Evolutionary conservation across 2,113 vertebrate species (phyloP).

Genomic region (Anolis carolinensis): DNA sequence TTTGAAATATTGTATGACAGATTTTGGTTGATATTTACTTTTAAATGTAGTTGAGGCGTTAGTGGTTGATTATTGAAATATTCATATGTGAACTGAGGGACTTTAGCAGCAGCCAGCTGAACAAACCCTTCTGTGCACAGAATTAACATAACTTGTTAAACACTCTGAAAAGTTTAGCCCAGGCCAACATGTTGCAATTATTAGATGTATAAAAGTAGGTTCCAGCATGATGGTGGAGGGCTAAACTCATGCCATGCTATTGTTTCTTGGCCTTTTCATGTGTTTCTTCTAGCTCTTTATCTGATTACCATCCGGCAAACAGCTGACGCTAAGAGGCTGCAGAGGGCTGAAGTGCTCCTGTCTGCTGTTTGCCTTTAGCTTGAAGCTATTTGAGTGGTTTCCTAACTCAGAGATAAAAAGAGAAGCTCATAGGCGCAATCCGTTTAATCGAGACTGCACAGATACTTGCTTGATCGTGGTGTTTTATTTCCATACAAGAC

Average conservation of each 20-base stretch:
- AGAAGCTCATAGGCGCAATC: constrained; percentile 59
- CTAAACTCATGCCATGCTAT: constrained; percentile 75
- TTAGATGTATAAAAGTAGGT: constrained; percentile 72
- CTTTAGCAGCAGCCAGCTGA: constrained; percentile 63
- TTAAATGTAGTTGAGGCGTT: constrained; percentile 78
- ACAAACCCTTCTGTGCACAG: constrained; percentile 72
- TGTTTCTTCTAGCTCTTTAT: constrained; percentile 84
- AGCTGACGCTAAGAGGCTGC: constrained; percentile 85
- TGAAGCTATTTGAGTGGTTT: constrained; percentile 77
- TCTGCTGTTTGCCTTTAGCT: constrained; percentile 81
- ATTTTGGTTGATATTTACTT: constrained; percentile 73
- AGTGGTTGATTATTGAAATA: constrained; percentile 79
- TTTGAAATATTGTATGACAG: constrained; percentile 71
- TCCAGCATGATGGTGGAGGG: constrained; percentile 66
- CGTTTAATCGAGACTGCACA: constrained; percentile 63
- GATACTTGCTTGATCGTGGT: constrained; percentile 58
- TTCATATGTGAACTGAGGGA: constrained; percentile 70
- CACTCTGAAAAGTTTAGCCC: constrained; percentile 75
- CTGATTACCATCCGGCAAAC: constrained; percentile 85
- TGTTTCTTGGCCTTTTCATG: constrained; percentile 77
- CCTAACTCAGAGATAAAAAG: constrained; percentile 76
- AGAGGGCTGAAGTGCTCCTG: constrained; percentile 84
- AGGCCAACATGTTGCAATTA: constrained; percentile 73
- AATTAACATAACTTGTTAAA: constrained; percentile 71
- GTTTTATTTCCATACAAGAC: constrained; percentile 58